Conservation (phyloP, 2,113 vertebrate genomes). For the Silurus meridionalis region DNA sequence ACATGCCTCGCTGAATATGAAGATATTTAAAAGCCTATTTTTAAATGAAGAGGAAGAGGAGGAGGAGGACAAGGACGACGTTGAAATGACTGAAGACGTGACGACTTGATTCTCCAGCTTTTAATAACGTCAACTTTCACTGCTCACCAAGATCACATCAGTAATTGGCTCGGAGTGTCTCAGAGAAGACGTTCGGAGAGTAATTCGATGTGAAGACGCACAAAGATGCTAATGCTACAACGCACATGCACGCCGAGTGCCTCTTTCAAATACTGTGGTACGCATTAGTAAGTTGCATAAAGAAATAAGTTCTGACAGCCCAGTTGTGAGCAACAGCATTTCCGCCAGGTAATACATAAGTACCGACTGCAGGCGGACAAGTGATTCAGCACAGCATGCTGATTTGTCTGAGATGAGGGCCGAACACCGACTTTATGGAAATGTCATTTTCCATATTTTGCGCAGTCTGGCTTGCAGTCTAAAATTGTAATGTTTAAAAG, state of each 20-base stretch:
- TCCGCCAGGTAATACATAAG: background rate
- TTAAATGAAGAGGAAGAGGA: background rate
- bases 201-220: background rate
- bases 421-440: background rate
- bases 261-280: background rate
- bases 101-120: background rate
- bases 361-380: background rate
- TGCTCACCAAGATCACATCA: background rate
- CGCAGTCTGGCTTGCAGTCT: background rate
- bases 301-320: background rate
- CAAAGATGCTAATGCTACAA: background rate
- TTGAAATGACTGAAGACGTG: background rate
- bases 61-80: too few relatives aligned
- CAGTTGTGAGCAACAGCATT: background rate
- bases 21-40: background rate
- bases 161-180: slow-evolving; percentile 5
- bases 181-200: background rate
- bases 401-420: background rate
- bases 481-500: background rate
- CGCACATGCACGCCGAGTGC: background rate
- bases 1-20: slow-evolving; percentile 10
- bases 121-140: slow-evolving; percentile 1
- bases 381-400: background rate
- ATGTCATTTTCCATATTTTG: background rate
- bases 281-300: background rate